Base-by-base conservation (phyloP, 2,888 invertebrate species). In the Agriotes lineatus region DNA sequence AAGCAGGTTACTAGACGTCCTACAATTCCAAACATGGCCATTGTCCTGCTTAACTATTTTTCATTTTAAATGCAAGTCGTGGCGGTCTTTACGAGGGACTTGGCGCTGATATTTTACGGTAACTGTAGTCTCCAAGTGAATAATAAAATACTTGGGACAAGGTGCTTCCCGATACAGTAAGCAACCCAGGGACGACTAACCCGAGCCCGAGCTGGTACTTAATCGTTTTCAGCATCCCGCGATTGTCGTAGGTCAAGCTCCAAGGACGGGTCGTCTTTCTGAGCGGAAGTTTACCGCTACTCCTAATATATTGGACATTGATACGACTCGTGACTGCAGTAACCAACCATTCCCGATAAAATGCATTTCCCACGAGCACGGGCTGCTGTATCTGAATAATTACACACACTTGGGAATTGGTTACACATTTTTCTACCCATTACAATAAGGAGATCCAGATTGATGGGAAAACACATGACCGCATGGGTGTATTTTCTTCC, bases 281-380 rank as follows among this genome's bases (percentile, higher is more conserved):
- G 57, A 57, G 19, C 39, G 57, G 19, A n/a, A 20, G 9, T 25
- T 39, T 42, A 57, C 57, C 57, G 57, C 39, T 57, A 57, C 22
- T 42, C 22, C 39, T 57, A 35, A 57, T 57, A 42, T 57, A 57
- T 57, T 22, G 20, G 25, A 20, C 20, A 20, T 19, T 14, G 56
- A 56, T 56, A 39, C 39, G 9, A 16, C 25, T 57, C 57, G 57
- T 57, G 57, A 57, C 57, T 57, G 10, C 22, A 5, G 14, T 48
- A 19, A 48, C 48, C 19, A 42, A 56, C 35, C 56, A 9, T 35
- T 57, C 22, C n/a, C 22, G 39, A 14, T 39, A 25, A 10, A 57
- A 42, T 25, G 57, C 37, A 37, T 37, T 56, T 57, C 57, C 57
- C 57, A 57, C 57, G 57, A 57, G 57, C 22, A n/a, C n/a, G n/a